Base-by-base conservation (phyloP, 2,888 invertebrate genomes). In the Eumerus sabulonum region DNA sequence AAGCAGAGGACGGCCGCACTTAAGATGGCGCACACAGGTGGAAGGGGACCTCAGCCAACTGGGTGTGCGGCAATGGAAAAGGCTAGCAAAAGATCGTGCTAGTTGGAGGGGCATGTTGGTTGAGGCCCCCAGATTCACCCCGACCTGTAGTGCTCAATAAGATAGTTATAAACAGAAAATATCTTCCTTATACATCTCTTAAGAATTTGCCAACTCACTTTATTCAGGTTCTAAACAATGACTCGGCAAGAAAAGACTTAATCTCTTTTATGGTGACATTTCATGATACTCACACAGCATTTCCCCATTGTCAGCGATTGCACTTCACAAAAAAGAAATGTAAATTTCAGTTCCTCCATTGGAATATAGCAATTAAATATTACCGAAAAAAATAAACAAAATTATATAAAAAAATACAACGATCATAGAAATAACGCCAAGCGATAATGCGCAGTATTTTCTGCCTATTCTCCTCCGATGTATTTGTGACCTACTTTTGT, bases 401-500 rank as follows among this genome's bases (percentile, higher is more conserved):
- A 27, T 27, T n/a, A n/a, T n/a, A n/a, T n/a, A 36, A 9, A 40
- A 9, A 1, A 9, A 40, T 40, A 7, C 40, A n/a, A 11, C 11
- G 40, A 40, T 40, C 11, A 40, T 63, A 57, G 13, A 38, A 47
- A 27, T 36, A 36, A 38, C 36, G 18, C 56, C 62, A 57, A 63
- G 40, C 38, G 17, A 36, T 56, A 70, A 44, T 64, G 50, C 64
- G 59, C 1, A 48, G 17, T 62, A 67, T 63, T 45, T 59, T 76
- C 67, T 16, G 54, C 56, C 45, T 45, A 47, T 35, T 64, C 60
- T 44, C 18, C 27, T 36, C 38, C 5, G 44, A 4, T 72, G 18
- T 67, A 57, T 72, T 72, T 57, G 53, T 77, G 76, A 77, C 76
- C 76, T 77, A 77, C 66, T 72, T 77, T 72, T 67, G 17, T 44